These are phyloP conservation scores for Canis aureus DNA, from an alignment of 2,113 vertebrate genomes.

Conservation along the genomic window DNA sequence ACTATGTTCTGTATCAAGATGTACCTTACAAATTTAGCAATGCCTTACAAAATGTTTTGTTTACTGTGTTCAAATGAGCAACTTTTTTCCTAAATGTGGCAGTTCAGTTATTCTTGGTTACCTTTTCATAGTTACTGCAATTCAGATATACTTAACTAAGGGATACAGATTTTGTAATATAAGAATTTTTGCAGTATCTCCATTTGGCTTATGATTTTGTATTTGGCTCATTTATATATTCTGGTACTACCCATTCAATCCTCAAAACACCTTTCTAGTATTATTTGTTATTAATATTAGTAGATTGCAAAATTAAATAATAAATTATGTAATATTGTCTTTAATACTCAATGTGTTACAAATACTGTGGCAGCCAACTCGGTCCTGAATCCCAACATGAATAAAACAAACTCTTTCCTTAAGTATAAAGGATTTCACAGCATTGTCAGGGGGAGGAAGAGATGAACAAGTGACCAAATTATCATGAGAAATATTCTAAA, in stretches of 20 bases:
- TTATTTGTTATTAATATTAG: background rate
- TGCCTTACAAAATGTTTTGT: constrained; percentile 45
- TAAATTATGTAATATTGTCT: background rate
- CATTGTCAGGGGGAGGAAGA: background rate
- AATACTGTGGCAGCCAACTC: background rate
- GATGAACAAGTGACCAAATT: background rate
- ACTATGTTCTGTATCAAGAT: background rate
- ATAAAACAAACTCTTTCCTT: background rate
- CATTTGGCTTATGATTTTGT: background rate
- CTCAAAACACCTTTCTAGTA: background rate
- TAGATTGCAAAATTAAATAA: background rate
- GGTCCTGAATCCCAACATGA: background rate
- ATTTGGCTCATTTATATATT: constrained; percentile 23
- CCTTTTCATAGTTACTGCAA: background rate
- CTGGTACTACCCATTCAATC: background rate
- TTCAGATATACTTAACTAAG: background rate
- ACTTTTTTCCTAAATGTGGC: constrained; percentile 54
- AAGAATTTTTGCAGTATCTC: background rate
- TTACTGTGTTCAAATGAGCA: constrained; percentile 25
- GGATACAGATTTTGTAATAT: background rate
- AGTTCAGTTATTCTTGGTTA: constrained; percentile 27
- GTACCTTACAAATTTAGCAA: constrained; percentile 49
- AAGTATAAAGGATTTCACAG: background rate
- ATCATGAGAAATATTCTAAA: background rate
- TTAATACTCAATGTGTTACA: background rate